Evolutionary conservation across 2,797 vertebrate species (phyloP), one percentile per base, ranked within the genome.

Genomic region (Tangara arthus): DNA sequence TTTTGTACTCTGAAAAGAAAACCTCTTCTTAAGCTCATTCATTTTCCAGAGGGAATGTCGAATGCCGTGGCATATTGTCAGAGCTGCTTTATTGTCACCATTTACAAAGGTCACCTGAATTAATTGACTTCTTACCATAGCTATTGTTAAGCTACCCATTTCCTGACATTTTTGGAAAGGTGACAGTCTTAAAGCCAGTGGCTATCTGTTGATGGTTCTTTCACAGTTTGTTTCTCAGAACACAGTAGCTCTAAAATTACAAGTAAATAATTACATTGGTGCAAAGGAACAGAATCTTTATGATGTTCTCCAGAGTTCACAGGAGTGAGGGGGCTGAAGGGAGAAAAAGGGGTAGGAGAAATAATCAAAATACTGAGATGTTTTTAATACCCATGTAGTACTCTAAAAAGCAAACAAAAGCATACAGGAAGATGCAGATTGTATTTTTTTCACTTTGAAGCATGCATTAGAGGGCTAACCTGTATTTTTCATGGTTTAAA

Each of bases 31-130:
- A 95, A 97, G 96, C 96, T 97, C 97, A 93, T 95, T 97, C 96
- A 89, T 97, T 97, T 97, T 96, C 79, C 88, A 94, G 92, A 95
- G 92, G 96, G 93, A 96, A 96, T 96, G 96, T 95, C 0, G 52
- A 97, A 97, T 87, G 93, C 93, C 60, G 55, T 90, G 96, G 93
- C 95, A 68, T 95, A 92, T 93, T 97, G 96, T 97, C 95, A 95
- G 95, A 89, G 80, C 91, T 96, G 83, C 95, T 97, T 97, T 97
- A 97, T 94, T 96, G 97, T 97, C 95, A 92, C 96, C 94, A 82
- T 96, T 97, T 97, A 94, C 96, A 98, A 97, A 98, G 98, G 98
- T 97, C 93, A 93, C 81, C 82, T 80, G 95, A 97, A 98, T 98
- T 96, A 97, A 97, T 95, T 97, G 96, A 97, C 96, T 98, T 96